Evolutionary conservation across 1,140 invertebrate species (phyloP).

Genomic region (Tetramorium simillimum): DNA sequence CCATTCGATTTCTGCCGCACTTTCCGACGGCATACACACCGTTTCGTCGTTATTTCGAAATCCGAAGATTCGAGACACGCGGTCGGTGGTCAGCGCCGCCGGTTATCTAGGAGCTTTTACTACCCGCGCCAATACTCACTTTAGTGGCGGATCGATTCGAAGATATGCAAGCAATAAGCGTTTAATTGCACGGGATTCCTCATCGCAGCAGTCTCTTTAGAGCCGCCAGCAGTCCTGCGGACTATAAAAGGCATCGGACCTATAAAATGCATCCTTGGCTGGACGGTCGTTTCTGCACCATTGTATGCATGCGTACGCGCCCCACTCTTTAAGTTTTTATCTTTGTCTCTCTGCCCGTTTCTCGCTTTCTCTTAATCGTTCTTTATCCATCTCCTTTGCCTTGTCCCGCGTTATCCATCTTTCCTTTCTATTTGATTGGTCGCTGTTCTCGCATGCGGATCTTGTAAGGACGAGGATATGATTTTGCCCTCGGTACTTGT

Average conservation of each 20-base stretch:
- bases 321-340: conserved; percentile 1
- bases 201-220: conserved; percentile 82
- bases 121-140: conserved; percentile 82
- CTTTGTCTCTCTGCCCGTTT: conserved; percentile 5
- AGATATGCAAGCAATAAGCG: conserved; percentile 85
- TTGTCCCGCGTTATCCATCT: conserved; percentile 17
- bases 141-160: conserved; percentile 85
- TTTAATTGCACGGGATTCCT: conserved; percentile 86
- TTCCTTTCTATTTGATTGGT: conserved; percentile 19
- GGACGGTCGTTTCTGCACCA: conserved; percentile 76
- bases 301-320: conserved; percentile 73
- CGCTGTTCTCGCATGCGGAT: background rate
- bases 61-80: conserved; percentile 57
- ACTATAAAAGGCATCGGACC: conserved; percentile 85
- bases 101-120: conserved; percentile 83
- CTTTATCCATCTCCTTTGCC: conserved; percentile 29
- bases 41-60: conserved; percentile 59
- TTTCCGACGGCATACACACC: background rate
- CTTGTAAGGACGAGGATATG: conserved; percentile 56
- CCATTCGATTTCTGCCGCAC: background rate
- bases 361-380: conserved; percentile 23
- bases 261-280: conserved; percentile 85
- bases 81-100: conserved; percentile 71
- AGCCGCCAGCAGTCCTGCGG: conserved; percentile 77
- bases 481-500: conserved; percentile 60